phyloP scores from a whole-genome alignment of 2,797 vertebrate species.

The Gallirallus australis region DNA sequence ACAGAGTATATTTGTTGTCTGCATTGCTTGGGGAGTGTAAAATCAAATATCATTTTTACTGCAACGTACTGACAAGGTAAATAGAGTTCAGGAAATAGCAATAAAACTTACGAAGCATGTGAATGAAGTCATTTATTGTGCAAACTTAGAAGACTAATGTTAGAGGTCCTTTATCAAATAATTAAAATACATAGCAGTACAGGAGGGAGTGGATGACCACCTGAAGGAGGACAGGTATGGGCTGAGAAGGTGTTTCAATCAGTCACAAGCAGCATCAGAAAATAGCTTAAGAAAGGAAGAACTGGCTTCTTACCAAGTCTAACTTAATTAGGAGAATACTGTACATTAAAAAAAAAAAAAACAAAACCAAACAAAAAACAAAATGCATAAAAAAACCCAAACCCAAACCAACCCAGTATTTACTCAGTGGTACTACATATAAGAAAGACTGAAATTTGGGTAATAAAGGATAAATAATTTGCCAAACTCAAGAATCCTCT shows the following conservation, averaged over 20 bases:
- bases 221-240: neutral
- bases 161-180: neutral
- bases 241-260: neutral
- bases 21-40: fast-evolving
- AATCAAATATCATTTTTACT: neutral
- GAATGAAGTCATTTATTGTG: neutral
- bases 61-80: neutral
- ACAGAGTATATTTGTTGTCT: neutral
- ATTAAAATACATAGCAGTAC: neutral
- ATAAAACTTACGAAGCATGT: neutral
- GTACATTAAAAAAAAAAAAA: neutral
- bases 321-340: neutral
- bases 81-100: neutral
- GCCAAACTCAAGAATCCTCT: neutral
- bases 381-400: too few relatives aligned
- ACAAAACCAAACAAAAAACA: too few relatives aligned
- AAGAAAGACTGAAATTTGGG: neutral
- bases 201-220: neutral
- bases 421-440: neutral
- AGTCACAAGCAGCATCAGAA: neutral
- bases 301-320: neutral
- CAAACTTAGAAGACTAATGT: neutral
- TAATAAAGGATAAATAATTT: neutral
- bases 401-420: neutral
- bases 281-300: neutral